phyloP scores from a whole-genome alignment of 35 echinoderm and acorn worm genomes.

The Apostichopus parvimensis region DNA sequence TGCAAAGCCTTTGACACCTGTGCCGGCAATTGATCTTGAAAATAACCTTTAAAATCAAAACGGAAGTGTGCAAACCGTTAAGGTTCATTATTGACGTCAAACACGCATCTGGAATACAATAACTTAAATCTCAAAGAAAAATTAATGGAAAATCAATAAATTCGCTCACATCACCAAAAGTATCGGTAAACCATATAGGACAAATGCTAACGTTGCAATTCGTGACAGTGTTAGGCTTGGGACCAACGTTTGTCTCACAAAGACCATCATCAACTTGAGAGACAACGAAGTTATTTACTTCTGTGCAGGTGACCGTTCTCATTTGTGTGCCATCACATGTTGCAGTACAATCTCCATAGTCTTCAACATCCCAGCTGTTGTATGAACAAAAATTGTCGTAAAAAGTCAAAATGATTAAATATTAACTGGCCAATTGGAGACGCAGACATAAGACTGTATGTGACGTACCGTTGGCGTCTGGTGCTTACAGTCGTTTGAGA shows the following conservation, averaged over 20 bases:
- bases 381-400: background rate
- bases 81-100: too few relatives aligned
- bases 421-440: too few relatives aligned
- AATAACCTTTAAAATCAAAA: too few relatives aligned
- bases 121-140: background rate
- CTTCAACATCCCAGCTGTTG: conserved; percentile 5
- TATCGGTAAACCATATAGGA: background rate
- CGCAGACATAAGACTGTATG: too few relatives aligned
- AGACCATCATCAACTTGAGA: background rate
- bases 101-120: background rate
- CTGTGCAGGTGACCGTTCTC: conserved; percentile 1
- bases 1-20: too few relatives aligned
- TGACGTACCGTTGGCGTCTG: too few relatives aligned
- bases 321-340: conserved; percentile 14
- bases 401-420: too few relatives aligned
- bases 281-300: background rate
- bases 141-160: background rate
- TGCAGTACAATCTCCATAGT: conserved; percentile 10
- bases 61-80: too few relatives aligned
- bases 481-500: too few relatives aligned
- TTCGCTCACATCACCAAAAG: conserved; percentile 6
- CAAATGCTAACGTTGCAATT: conserved; percentile 10
- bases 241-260: conserved; percentile 19
- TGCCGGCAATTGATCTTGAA: too few relatives aligned
- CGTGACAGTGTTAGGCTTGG: conserved; percentile 3